Evolutionary conservation across 2,797 vertebrate species (phyloP), one percentile per base, ranked within the genome.

Genomic region (Coracias cyanogaster): DNA sequence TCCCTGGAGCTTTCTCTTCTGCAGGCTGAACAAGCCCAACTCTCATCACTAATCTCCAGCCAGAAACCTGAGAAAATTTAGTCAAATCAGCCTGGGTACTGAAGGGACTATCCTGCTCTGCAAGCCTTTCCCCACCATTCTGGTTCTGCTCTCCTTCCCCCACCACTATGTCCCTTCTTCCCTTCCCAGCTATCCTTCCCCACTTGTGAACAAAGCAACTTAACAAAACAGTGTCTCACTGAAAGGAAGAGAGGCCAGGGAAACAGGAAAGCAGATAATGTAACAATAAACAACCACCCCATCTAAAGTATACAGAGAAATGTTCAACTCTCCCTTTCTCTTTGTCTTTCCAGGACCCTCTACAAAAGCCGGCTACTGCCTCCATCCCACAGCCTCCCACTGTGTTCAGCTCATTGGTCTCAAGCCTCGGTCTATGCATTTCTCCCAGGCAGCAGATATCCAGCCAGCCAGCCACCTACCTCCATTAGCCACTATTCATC

Each of bases 251-350:
- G 60, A 89, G 31, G 28, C 35, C 22, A 87, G 37, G 58, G 85
- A 95, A 95, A 90, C 67, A 85, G 89, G 82, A 94, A 94, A 93
- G 55, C 49, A 91, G 76, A 91, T 78, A 67, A 54, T 87, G 25
- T 7, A 82, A 90, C 52, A 94, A 86, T 55, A 94, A 94, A 90
- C 93, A 89, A 39, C 25, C 43, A 18, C 21, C 9, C 41, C 60
- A 33, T 88, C 87, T 72, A 81, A 95, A 83, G 46, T 57, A 86
- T 69, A 90, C 77, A 91, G 26, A 83, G n/a, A 43, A 52, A 6
- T 39, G 29, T 43, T 72, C 79, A 67, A 15, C 45, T 80, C 55
- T 91, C 49, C 17, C 48, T 80, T 91, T 91, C 35, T 74, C 37
- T 86, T 90, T 93, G 39, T 52, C 61, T 88, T 86, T 90, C 41